phyloP scores from a whole-genome alignment of 2,888 invertebrate genomes.

The Antitype chi region DNA sequence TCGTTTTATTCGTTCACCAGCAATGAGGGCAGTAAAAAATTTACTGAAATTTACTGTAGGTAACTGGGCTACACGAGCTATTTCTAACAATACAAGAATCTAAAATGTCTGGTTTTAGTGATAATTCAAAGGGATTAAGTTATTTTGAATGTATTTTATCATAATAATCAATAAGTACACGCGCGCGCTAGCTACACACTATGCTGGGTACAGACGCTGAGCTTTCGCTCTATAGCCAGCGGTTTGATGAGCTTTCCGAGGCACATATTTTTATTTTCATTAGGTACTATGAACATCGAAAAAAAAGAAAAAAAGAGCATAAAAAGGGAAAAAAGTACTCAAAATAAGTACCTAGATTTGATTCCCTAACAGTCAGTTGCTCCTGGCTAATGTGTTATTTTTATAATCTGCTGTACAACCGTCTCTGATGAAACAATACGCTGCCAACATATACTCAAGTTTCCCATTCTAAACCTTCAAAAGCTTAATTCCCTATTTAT shows the following conservation, averaged over 20 bases:
- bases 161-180: background rate
- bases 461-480: background rate
- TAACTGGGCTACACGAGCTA: background rate
- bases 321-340: too few relatives aligned
- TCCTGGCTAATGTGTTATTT: background rate
- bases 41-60: background rate
- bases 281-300: too few relatives aligned
- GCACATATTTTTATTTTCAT: too few relatives aligned
- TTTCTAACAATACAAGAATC: background rate
- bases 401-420: background rate
- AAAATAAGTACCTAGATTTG: background rate
- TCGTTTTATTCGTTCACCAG: constrained; percentile 16
- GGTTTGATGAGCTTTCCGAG: too few relatives aligned
- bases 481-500: background rate
- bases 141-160: background rate
- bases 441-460: background rate
- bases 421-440: background rate
- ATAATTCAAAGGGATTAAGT: background rate
- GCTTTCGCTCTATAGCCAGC: background rate
- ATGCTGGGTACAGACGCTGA: background rate
- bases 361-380: background rate
- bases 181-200: background rate
- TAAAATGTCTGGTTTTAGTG: background rate
- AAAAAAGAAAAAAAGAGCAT: too few relatives aligned
- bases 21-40: background rate